Percentiles rank a stretch among this genome's conserved stretches.
These are phyloP conservation scores for Enoplolaimus lenunculus DNA, from an alignment of 2,888 invertebrate species.

Conservation along the genomic window DNA sequence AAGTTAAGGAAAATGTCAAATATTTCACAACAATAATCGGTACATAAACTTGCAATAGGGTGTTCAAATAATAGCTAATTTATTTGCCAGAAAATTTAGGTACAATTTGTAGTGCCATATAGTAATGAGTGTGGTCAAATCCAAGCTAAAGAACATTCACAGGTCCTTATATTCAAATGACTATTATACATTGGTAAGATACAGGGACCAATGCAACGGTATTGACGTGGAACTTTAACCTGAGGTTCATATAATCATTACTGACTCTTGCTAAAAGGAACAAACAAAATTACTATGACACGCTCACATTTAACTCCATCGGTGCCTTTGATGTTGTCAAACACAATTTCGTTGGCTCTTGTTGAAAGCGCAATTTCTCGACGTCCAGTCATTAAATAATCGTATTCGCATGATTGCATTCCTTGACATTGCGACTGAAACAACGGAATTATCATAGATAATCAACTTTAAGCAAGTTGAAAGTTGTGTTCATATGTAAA, in stretches of 20 bases:
- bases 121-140: no score
- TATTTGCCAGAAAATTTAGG: no score
- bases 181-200: no score
- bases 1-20: no score
- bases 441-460: conserved; percentile 3
- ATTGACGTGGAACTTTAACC: background rate
- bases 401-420: conserved; percentile 28
- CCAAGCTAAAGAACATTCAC: no score
- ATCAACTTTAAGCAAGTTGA: background rate
- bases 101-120: no score
- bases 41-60: no score
- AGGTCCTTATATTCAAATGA: no score
- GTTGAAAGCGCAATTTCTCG: conserved; percentile 30
- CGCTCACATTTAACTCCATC: conserved; percentile 20
- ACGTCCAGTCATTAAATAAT: conserved; percentile 29
- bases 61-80: no score
- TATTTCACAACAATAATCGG: no score
- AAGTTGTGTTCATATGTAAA: no score
- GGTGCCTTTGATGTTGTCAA: conserved; percentile 20
- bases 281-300: no score
- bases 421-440: conserved; percentile 27
- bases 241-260: background rate
- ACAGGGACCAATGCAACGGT: background rate
- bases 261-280: background rate
- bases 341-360: conserved; percentile 25